Evolutionary conservation across 2,888 invertebrate species (phyloP).

Genomic region (Opisthograptis luteolata): DNA sequence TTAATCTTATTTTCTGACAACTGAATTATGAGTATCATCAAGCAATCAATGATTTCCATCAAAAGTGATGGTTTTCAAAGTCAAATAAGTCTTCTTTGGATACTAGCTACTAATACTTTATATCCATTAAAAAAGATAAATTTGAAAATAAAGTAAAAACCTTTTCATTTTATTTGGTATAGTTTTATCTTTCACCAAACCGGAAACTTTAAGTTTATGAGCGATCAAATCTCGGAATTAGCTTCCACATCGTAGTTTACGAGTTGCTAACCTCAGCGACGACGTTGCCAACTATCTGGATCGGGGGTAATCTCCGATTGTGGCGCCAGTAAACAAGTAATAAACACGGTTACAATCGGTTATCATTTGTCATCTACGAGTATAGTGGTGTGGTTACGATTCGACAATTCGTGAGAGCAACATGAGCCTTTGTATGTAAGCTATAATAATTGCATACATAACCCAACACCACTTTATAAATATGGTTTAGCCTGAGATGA

Average conservation of each 20-base stretch:
- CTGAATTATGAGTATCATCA: too few relatives aligned
- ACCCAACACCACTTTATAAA: too few relatives aligned
- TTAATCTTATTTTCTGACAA: too few relatives aligned
- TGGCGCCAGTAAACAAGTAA: slow-evolving; percentile 18
- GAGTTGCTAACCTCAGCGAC: neutral
- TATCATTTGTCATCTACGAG: neutral
- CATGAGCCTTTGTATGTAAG: neutral
- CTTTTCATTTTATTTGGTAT: too few relatives aligned
- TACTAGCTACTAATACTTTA: too few relatives aligned
- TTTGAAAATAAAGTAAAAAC: too few relatives aligned
- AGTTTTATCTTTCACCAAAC: neutral
- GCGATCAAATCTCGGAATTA: neutral
- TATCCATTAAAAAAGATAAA: too few relatives aligned
- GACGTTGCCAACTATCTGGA: neutral
- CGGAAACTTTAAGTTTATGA: neutral
- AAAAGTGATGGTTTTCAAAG: too few relatives aligned
- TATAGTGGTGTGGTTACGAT: neutral
- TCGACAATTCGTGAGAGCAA: neutral
- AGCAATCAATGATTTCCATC: too few relatives aligned
- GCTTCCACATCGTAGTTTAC: neutral
- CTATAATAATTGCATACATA: too few relatives aligned
- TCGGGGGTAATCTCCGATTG: slow-evolving; percentile 12
- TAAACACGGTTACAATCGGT: slow-evolving; percentile 9
- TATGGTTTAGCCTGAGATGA: too few relatives aligned
- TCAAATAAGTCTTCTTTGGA: too few relatives aligned